Percentiles rank a stretch among this genome's conserved stretches.
These are phyloP conservation scores for Tauraco hartlaubi DNA, from an alignment of 2,797 vertebrate genomes.

Conservation along the genomic window DNA sequence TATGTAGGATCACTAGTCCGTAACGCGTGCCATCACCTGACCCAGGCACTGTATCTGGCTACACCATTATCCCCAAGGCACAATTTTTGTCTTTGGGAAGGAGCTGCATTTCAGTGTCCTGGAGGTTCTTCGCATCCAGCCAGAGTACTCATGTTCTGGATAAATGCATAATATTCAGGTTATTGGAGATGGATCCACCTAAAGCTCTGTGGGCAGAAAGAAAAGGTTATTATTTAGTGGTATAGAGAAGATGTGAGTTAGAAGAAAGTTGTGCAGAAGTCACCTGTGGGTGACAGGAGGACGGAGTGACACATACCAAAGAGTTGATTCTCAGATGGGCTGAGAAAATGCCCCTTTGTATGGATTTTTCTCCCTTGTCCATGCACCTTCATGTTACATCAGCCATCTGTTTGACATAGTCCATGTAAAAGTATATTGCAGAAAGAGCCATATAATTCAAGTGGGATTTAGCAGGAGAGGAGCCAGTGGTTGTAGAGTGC, in stretches of 20 bases:
- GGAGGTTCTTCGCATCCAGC: neutral
- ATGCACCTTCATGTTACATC: neutral
- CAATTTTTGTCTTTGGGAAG: neutral
- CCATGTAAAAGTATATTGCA: neutral
- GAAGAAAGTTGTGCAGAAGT: neutral
- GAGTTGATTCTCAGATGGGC: neutral
- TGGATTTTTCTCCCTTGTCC: neutral
- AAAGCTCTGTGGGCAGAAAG: neutral
- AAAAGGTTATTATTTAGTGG: neutral
- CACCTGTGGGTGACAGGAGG: neutral
- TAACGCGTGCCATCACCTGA: neutral
- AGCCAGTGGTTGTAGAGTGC: neutral
- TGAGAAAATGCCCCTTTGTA: neutral
- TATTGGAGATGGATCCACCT: neutral
- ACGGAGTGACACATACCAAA: neutral
- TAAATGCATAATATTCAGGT: neutral
- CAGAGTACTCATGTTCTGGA: neutral
- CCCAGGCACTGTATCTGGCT: neutral
- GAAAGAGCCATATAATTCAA: rapidly evolving
- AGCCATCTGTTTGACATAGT: neutral
- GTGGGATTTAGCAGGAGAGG: neutral
- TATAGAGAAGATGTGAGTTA: neutral
- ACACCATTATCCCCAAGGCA: neutral
- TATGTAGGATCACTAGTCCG: rapidly evolving
- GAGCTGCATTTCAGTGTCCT: neutral